A percentile compares a stretch with the other conserved stretches of the same genome.
phyloP scores from a whole-genome alignment of 1,140 invertebrate genomes.

The Temnothorax curvispinosus region DNA sequence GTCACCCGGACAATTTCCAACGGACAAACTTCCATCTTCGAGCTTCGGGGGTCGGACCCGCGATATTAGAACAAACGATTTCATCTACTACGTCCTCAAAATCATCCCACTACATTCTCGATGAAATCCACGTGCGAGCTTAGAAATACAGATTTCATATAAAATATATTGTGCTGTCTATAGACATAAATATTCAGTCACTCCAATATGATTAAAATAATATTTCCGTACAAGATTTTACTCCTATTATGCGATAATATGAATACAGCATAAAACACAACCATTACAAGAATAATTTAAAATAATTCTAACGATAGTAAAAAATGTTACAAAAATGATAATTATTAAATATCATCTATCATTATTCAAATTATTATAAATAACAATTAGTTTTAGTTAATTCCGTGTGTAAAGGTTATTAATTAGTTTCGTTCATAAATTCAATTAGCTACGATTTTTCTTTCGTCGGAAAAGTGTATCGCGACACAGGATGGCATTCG shows the following conservation, averaged over 20 bases:
- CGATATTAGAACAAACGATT: conserved; percentile 71
- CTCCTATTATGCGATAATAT: too few relatives aligned
- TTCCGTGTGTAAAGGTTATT: background rate
- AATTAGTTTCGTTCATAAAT: background rate
- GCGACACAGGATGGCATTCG: background rate
- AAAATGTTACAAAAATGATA: background rate
- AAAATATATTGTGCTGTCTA: background rate
- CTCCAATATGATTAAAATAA: background rate
- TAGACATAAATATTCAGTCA: background rate
- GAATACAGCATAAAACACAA: background rate
- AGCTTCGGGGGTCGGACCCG: conserved; percentile 46
- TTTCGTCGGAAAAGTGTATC: background rate
- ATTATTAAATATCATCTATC: background rate
- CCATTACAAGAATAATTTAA: background rate
- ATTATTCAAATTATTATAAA: background rate
- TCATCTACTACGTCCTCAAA: conserved; percentile 55
- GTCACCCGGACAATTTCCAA: conserved; percentile 66
- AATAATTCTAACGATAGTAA: background rate
- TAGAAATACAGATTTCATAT: conserved; percentile 13
- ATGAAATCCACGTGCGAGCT: conserved; percentile 1
- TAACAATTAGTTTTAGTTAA: background rate
- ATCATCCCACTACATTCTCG: background rate
- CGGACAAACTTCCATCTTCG: conserved; percentile 64
- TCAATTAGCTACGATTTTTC: background rate
- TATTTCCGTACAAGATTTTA: background rate